A percentile compares a stretch with the other conserved stretches of the same genome.
Evolutionary conservation across 2,888 invertebrate genomes (phyloP).

Genomic region (Eremobia ochroleuca): DNA sequence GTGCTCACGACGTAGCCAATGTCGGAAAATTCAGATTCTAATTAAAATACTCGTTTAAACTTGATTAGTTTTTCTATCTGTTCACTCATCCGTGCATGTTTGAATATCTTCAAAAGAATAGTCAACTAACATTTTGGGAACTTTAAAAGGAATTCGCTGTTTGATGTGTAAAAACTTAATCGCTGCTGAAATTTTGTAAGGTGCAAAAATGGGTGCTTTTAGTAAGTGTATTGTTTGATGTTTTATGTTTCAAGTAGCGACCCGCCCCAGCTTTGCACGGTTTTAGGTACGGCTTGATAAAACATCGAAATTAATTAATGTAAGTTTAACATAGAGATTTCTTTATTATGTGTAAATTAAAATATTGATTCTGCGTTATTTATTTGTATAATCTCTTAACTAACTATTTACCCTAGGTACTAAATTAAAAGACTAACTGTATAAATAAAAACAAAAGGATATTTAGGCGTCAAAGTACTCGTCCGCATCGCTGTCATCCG

Average conservation of each 20-base stretch:
- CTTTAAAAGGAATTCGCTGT: conserved; percentile 18
- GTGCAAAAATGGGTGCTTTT: conserved; percentile 32
- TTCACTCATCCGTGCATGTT: conserved; percentile 15
- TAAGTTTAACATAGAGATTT: no score
- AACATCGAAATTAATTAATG: no score
- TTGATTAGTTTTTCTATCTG: conserved; percentile 65
- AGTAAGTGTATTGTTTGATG: conserved; percentile 39
- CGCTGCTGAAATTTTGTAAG: conserved; percentile 10
- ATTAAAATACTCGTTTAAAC: conserved; percentile 66
- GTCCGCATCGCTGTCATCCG: no score
- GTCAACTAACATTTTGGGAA: conserved; percentile 2
- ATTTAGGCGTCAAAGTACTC: no score
- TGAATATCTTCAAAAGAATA: conserved; percentile 41
- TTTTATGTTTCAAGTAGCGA: not conserved
- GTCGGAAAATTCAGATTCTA: conserved; percentile 65
- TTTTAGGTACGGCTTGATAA: not conserved
- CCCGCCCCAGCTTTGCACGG: not conserved
- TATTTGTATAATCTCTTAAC: no score
- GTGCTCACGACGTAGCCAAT: conserved; percentile 50
- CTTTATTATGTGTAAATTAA: no score
- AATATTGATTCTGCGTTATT: no score
- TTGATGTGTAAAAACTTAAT: conserved; percentile 7
- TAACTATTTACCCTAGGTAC: no score
- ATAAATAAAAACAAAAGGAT: no score
- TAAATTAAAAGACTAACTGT: no score